These are phyloP conservation scores for Vireo altiloquus DNA, from an alignment of 2,113 vertebrate species.

Conservation along the genomic window DNA sequence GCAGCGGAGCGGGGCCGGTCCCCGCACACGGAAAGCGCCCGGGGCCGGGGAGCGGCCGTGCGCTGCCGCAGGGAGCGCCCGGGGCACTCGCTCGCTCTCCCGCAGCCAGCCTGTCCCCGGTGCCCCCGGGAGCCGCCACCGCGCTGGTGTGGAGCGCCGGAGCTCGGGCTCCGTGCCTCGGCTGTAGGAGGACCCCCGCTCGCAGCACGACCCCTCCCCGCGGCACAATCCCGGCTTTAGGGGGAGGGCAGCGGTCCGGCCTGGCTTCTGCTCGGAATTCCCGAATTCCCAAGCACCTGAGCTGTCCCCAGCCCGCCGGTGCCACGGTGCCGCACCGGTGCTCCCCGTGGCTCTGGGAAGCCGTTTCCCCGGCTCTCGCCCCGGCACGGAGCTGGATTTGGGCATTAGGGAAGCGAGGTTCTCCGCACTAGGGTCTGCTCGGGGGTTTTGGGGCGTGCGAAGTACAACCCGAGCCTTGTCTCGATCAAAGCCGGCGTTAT, in stretches of 20 bases:
- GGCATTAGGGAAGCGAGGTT: accelerated
- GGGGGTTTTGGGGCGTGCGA: accelerated
- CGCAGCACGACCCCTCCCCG: background rate
- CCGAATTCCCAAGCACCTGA: accelerated
- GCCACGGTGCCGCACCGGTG: accelerated
- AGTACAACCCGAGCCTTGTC: background rate
- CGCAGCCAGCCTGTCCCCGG: background rate
- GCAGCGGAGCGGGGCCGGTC: background rate
- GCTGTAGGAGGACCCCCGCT: background rate
- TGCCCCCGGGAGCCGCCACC: background rate
- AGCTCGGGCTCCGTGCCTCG: background rate
- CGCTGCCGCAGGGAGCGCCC: background rate
- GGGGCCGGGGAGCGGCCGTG: background rate
- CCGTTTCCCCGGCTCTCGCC: background rate
- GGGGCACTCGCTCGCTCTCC: background rate
- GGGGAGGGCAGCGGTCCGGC: background rate
- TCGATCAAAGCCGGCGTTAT: background rate
- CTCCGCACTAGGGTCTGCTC: accelerated
- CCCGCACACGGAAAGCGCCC: background rate
- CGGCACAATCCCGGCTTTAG: background rate
- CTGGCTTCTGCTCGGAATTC: background rate
- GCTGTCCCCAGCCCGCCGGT: background rate
- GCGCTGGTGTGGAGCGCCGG: background rate
- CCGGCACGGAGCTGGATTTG: accelerated
- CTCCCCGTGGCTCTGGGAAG: background rate